Evolutionary conservation across 1,140 invertebrate species (phyloP).

Genomic region (Drosophila lacertosa): DNA sequence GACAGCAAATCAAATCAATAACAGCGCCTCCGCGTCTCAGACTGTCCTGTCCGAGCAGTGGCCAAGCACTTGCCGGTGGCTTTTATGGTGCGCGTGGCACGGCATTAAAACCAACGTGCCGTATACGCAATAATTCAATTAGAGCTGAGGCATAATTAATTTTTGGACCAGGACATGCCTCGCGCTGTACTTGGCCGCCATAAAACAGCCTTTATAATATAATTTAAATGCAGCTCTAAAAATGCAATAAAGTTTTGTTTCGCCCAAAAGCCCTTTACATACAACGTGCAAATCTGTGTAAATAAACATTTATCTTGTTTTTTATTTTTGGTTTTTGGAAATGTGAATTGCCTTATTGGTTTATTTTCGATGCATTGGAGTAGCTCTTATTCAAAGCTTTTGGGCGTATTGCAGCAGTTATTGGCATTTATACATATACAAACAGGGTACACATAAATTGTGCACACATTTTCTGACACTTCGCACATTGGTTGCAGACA

Average conservation of each 20-base stretch:
- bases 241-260: neutral
- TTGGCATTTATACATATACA: no score
- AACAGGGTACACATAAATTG: neutral
- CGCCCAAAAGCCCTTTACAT: no score
- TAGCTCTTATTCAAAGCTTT: no score
- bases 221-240: slow-evolving; percentile 18
- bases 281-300: no score
- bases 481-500: neutral
- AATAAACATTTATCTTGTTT: no score
- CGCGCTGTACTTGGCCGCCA: slow-evolving; percentile 3
- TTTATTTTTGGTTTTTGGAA: neutral
- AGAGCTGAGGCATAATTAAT: slow-evolving; percentile 47
- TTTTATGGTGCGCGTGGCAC: slow-evolving; percentile 57
- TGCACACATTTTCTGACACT: neutral
- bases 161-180: slow-evolving; percentile 1
- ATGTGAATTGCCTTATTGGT: neutral
- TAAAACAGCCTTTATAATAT: slow-evolving; percentile 6
- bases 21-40: slow-evolving; percentile 21
- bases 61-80: slow-evolving; percentile 12
- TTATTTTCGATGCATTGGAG: neutral
- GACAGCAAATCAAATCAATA: slow-evolving; percentile 59
- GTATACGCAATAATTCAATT: slow-evolving; percentile 65
- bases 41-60: no score
- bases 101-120: slow-evolving; percentile 49
- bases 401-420: no score